phyloP scores from a whole-genome alignment of 37 sponge, comb jelly and placozoan genomes.

The Spongilla lacustris region DNA sequence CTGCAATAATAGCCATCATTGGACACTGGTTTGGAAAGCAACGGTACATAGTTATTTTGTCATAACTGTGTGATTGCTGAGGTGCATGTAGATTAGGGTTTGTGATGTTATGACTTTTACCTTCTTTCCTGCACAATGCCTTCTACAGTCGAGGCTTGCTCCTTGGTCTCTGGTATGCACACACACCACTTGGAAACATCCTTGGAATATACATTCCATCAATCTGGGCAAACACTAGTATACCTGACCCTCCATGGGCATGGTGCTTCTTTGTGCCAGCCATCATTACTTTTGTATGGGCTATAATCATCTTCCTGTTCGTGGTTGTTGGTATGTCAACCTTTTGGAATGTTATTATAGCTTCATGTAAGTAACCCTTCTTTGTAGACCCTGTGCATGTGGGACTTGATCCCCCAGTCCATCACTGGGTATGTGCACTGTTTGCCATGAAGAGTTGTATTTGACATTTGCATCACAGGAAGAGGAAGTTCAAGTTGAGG shows the following conservation, averaged over 20 bases:
- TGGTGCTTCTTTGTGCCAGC: slow-evolving; percentile 72
- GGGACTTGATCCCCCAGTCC: slow-evolving; percentile 56
- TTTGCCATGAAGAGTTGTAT: neutral
- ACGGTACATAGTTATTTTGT: too few species aligned
- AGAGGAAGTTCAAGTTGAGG: neutral
- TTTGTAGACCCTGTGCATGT: slow-evolving; percentile 55
- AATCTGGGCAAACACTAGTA: slow-evolving; percentile 62
- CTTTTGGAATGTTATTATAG: neutral
- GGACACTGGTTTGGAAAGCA: slow-evolving; percentile 92
- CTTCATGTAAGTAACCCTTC: too few species aligned
- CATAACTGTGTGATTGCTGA: too few species aligned
- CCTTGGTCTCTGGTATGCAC: slow-evolving; percentile 96
- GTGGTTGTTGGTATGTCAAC: slow-evolving; percentile 28
- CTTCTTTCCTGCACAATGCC: neutral
- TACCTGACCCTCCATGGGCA: slow-evolving; percentile 40
- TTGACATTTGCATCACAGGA: neutral
- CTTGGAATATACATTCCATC: slow-evolving; percentile 88
- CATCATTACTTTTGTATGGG: slow-evolving; percentile 54
- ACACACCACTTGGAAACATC: slow-evolving; percentile 95
- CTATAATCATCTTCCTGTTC: slow-evolving; percentile 53
- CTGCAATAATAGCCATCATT: slow-evolving; percentile 90
- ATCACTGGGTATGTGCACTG: slow-evolving; percentile 21
- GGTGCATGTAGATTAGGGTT: too few species aligned
- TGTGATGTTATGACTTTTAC: neutral
- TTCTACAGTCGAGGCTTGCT: slow-evolving; percentile 87